These are phyloP conservation scores for Caenorhabditis japonica DNA, from an alignment of 2,888 invertebrate species.

Conservation along the genomic window DNA sequence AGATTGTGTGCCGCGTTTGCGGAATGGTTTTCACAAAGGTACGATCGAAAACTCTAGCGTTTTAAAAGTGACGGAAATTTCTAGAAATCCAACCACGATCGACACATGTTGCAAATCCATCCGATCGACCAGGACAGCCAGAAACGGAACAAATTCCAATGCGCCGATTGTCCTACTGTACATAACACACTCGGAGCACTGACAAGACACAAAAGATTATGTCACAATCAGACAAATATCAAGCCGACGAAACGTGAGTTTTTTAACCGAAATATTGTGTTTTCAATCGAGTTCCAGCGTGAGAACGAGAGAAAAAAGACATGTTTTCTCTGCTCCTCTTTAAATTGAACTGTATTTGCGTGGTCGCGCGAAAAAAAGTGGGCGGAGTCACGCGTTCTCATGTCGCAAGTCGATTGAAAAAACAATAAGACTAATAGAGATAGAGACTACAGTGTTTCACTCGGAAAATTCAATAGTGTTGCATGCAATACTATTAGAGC, in stretches of 20 bases:
- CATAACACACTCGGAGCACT: conserved; percentile 19
- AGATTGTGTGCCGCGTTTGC: conserved; percentile 45
- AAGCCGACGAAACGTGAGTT: conserved; percentile 5
- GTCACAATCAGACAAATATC: conserved; percentile 8
- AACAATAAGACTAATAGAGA: no score
- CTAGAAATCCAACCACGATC: conserved; percentile 48
- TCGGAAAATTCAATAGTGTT: no score
- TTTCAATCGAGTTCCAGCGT: no score
- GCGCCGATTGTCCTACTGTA: conserved; percentile 51
- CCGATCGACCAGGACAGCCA: conserved; percentile 40
- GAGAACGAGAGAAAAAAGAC: no score
- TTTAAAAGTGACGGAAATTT: conserved; percentile 1
- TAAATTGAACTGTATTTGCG: no score
- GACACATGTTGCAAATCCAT: conserved; percentile 56
- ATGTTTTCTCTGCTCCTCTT: no score
- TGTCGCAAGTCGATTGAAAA: no score
- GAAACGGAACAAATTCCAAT: conserved; percentile 42
- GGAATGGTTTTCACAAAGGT: conserved; percentile 51
- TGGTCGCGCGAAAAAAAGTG: no score
- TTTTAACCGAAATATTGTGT: no score
- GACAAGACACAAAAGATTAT: conserved; percentile 7
- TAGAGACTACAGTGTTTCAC: no score
- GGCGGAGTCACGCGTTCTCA: no score
- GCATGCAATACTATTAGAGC: no score
- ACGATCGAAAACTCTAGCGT: background rate